phyloP scores from a whole-genome alignment of 2,797 vertebrate species.

The Hirundo rustica region DNA sequence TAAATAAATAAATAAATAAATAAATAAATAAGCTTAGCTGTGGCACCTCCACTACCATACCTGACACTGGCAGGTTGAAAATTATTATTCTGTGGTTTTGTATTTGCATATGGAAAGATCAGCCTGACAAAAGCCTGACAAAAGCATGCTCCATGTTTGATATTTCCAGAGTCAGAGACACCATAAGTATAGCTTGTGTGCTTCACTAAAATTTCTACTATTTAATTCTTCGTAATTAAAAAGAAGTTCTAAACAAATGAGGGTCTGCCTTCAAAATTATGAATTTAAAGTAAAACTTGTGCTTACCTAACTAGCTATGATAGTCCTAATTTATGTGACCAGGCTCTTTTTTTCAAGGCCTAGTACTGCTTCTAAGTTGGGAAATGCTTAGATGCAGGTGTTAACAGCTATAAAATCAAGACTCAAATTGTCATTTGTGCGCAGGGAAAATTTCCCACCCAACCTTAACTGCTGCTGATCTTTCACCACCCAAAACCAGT shows the following conservation, averaged over 20 bases:
- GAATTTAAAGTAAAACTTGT: background rate
- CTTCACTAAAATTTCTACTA: background rate
- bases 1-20: background rate
- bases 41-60: background rate
- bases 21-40: background rate
- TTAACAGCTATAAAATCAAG: background rate
- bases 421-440: background rate
- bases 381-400: background rate
- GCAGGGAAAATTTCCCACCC: conserved; percentile 15
- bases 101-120: background rate
- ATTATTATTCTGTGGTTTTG: background rate
- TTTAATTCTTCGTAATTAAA: background rate
- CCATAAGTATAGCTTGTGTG: background rate
- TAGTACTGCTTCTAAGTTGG: background rate
- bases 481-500: conserved; percentile 47
- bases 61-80: background rate
- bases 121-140: background rate
- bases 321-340: background rate
- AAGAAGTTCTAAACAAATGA: background rate
- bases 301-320: background rate
- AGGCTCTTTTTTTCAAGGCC: background rate
- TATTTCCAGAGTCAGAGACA: background rate
- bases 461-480: conserved; percentile 47
- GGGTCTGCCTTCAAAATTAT: background rate
- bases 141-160: background rate